Evolutionary conservation across 1,140 invertebrate species (phyloP).

Genomic region (Trichonephila clavipes): DNA sequence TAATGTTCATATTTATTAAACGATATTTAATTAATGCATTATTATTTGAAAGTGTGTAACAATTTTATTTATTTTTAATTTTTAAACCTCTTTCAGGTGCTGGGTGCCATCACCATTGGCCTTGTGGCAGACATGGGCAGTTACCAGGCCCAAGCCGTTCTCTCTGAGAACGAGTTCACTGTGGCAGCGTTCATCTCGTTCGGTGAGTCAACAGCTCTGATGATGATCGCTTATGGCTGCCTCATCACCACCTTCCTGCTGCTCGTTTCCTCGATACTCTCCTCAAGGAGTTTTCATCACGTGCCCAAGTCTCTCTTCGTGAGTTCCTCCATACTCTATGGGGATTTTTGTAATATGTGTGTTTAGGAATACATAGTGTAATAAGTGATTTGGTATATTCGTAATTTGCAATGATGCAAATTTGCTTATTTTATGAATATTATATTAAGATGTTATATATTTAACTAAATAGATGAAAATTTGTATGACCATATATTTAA

Average conservation of each 20-base stretch:
- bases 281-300: constrained; percentile 59
- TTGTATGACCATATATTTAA: no score
- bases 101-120: constrained; percentile 68
- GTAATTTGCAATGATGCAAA: no score
- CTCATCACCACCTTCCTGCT: constrained; percentile 71
- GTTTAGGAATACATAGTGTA: no score
- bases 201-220: constrained; percentile 70
- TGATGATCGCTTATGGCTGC: constrained; percentile 73
- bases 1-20: no score
- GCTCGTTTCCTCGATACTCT: constrained; percentile 57
- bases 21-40: no score
- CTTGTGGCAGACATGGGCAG: constrained; percentile 72
- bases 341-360: neutral
- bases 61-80: neutral
- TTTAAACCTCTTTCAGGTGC: constrained; percentile 33
- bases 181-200: constrained; percentile 73
- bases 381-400: no score
- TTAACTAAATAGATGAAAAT: no score
- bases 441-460: no score
- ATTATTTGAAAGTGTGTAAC: no score
- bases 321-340: neutral
- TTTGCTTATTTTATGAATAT: no score
- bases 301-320: constrained; percentile 73
- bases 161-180: constrained; percentile 65
- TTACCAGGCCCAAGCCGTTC: constrained; percentile 71